Base-by-base conservation (phyloP, 35 echinoderm and acorn worm genomes). In the Chiridota heheva region DNA sequence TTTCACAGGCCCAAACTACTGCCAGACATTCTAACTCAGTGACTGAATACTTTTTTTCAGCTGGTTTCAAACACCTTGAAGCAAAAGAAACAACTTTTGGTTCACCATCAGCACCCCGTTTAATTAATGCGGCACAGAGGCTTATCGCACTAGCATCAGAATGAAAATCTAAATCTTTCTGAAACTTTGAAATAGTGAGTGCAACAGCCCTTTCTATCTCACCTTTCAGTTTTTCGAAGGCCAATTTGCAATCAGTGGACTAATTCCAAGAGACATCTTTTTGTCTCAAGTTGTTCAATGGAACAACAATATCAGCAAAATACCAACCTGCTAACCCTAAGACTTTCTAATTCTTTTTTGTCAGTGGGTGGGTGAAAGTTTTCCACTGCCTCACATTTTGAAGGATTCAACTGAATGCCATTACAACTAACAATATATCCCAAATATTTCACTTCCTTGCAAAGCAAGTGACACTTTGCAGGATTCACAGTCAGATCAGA, bases 151-250 rank as follows among this genome's bases (percentile, higher is more conserved):
- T 25, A 6, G 65, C 81, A 56, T 83, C 81, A 1, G 63, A 53
- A 13, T 83, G 43, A 15, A 83, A 42, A 5, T 65, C 41, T 20
- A 83, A 83, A 31, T 42, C 1, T 58, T 60, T 58, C 8, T 34
- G 3, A 31, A 72, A 70, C 33, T 71, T 37, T 59, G 49, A 55
- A 41, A 78, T 59, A 60, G 49, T 78, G 10, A 58, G 51, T 49
- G 36, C 35, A 76, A 76, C 72, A 30, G 72, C 51, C 45, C 37
- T 76, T 49, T 16, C 72, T 55, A 76, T 76, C 36, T 76, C 45
- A 28, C 32, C 36, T 36, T 76, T 76, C 46, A 76, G 51, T 51
- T 5, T 20, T 18, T 33, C 4, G 12, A 58, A 76, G 28, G 72
- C 72, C 15, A 33, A 38, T 51, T 76, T 51, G 58, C 72, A 76